phyloP scores from a whole-genome alignment of 1,140 invertebrate genomes.

The Papilio aristodemus region DNA sequence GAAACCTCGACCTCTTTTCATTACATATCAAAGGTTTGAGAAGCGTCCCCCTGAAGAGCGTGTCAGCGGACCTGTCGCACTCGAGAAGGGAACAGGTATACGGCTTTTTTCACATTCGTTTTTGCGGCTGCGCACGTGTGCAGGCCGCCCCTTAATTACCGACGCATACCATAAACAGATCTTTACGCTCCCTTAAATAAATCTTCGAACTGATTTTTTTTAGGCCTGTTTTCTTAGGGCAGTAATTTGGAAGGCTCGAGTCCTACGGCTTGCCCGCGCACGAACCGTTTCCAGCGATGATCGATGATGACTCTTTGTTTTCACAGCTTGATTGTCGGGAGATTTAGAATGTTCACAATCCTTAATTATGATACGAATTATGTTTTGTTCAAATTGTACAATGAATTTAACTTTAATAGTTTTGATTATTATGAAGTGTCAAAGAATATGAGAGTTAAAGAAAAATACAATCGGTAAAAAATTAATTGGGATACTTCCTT shows the following conservation, averaged over 20 bases:
- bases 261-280: conserved; percentile 62
- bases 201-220: conserved; percentile 70
- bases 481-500: not conserved
- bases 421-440: not conserved
- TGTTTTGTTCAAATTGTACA: conserved; percentile 44
- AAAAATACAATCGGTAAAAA: not conserved
- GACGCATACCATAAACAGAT: conserved; percentile 80
- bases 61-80: conserved; percentile 76
- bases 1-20: not conserved
- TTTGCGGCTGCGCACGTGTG: conserved; percentile 74
- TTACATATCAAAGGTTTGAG: conserved; percentile 38
- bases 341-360: conserved; percentile 47
- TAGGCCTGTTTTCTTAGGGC: conserved; percentile 70
- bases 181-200: conserved; percentile 80
- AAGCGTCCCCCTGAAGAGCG: conserved; percentile 50
- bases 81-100: conserved; percentile 69
- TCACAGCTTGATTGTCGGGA: conserved; percentile 61
- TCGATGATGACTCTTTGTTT: conserved; percentile 73
- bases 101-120: conserved; percentile 67
- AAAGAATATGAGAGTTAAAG: not conserved
- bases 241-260: conserved; percentile 65
- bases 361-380: conserved; percentile 40
- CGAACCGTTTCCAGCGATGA: conserved; percentile 54
- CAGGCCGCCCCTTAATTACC: conserved; percentile 75
- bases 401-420: conserved; percentile 8